Evolutionary conservation across 2,797 vertebrate species (phyloP).

Genomic region (Rachycentron canadum): DNA sequence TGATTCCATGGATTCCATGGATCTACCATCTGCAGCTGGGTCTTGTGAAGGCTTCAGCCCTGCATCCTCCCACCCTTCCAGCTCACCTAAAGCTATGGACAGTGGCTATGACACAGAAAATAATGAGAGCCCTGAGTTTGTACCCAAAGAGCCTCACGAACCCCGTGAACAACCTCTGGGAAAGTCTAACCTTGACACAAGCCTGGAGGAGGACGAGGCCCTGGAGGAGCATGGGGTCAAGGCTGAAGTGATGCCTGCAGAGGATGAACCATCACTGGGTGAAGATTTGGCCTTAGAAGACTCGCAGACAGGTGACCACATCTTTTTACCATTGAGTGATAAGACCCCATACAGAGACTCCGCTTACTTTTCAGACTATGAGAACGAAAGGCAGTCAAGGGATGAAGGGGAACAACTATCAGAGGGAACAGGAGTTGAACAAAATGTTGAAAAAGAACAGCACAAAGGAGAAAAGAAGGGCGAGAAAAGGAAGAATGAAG

Average conservation of each 20-base stretch:
- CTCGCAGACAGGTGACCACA: conserved; percentile 78
- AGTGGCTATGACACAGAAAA: conserved; percentile 98
- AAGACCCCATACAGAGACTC: conserved; percentile 94
- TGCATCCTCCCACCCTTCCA: conserved; percentile 78
- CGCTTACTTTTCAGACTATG: conserved; percentile 96
- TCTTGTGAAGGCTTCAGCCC: conserved; percentile 89
- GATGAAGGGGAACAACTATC: conserved; percentile 77
- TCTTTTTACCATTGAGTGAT: conserved; percentile 82
- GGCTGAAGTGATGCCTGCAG: conserved; percentile 11
- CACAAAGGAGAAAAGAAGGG: conserved; percentile 51
- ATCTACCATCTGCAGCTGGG: conserved; percentile 88
- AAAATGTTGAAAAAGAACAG: conserved; percentile 22
- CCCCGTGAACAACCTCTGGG: conserved; percentile 81
- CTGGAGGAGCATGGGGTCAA: conserved; percentile 29
- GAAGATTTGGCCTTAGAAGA: conserved; percentile 55
- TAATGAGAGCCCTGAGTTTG: conserved; percentile 96
- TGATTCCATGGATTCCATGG: conserved; percentile 91
- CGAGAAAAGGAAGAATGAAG: conserved; percentile 60
- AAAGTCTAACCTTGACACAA: conserved; percentile 62
- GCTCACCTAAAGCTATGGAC: conserved; percentile 92
- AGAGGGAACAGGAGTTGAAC: conserved; percentile 26
- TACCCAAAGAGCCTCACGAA: conserved; percentile 92
- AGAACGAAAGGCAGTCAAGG: conserved; percentile 83
- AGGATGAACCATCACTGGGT: conserved; percentile 36
- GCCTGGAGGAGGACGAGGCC: conserved; percentile 56